Evolutionary conservation across 53 echinoderm and acorn worm genomes (phyloP).

Genomic region (Zoroaster sp.): DNA sequence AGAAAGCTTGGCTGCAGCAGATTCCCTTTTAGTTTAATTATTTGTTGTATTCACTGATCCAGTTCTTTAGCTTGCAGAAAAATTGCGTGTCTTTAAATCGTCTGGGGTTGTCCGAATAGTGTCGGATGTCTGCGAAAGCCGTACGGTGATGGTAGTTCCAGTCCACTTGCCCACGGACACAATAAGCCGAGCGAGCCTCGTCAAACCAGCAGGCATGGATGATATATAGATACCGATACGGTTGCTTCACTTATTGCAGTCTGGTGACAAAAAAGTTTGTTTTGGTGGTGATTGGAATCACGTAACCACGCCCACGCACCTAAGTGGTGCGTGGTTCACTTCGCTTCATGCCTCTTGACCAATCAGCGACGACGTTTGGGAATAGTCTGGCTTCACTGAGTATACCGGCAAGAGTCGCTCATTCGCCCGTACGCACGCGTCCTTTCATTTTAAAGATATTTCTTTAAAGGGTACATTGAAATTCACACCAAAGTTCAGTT

Average conservation of each 20-base stretch:
- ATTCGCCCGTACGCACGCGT: too few species aligned
- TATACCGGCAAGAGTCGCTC: too few species aligned
- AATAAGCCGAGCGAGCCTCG: not conserved
- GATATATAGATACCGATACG: not conserved
- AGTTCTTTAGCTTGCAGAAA: not conserved
- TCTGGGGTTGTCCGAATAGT: not conserved
- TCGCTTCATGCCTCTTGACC: not conserved
- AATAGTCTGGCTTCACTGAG: too few species aligned
- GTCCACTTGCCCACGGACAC: not conserved
- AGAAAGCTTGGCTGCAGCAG: too few species aligned
- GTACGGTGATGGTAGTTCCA: not conserved
- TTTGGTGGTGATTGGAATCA: not conserved
- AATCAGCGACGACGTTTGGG: not conserved
- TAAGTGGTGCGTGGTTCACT: not conserved
- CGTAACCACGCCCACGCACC: constrained; percentile 13
- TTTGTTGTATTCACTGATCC: too few species aligned
- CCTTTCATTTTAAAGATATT: too few species aligned
- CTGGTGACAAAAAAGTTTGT: constrained; percentile 24
- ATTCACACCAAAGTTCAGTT: too few species aligned
- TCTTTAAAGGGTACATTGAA: too few species aligned
- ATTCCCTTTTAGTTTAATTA: too few species aligned
- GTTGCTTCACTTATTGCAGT: not conserved
- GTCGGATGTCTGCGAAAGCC: not conserved
- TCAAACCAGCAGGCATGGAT: not conserved
- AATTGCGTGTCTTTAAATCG: not conserved